These are phyloP conservation scores for Acanthurus lineatus DNA, from an alignment of 2,797 vertebrate genomes.

Conservation along the genomic window DNA sequence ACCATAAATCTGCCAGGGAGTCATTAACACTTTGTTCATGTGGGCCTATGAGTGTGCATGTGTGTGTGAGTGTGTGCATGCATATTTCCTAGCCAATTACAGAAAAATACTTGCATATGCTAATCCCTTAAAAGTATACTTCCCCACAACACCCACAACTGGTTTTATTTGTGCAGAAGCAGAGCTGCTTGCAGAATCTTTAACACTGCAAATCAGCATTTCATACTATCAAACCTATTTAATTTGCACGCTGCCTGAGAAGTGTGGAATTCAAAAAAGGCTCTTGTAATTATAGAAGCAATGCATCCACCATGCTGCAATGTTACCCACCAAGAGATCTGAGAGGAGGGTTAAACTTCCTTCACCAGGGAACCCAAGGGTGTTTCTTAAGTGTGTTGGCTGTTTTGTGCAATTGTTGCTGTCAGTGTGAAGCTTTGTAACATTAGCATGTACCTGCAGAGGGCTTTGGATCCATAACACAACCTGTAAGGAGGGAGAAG, in stretches of 20 bases:
- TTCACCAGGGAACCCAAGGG: slow-evolving; percentile 26
- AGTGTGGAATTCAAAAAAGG: slow-evolving; percentile 23
- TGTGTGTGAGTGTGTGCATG: not conserved
- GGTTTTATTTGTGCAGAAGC: slow-evolving; percentile 39
- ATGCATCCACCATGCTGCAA: not conserved
- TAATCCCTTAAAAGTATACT: slow-evolving; percentile 48
- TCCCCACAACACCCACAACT: slow-evolving; percentile 3
- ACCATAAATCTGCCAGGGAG: slow-evolving; percentile 56
- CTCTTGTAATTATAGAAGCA: slow-evolving; percentile 17
- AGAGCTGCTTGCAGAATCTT: slow-evolving; percentile 37
- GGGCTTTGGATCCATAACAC: not conserved
- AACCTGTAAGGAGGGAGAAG: not conserved
- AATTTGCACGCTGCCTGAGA: slow-evolving; percentile 9
- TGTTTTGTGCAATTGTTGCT: slow-evolving; percentile 22
- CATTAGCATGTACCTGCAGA: slow-evolving; percentile 17
- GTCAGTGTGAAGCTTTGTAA: slow-evolving; percentile 18
- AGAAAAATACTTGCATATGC: slow-evolving; percentile 64
- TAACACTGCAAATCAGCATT: slow-evolving; percentile 40
- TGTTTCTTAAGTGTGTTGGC: slow-evolving; percentile 18
- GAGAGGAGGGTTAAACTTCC: slow-evolving; percentile 38
- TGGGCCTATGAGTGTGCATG: not conserved
- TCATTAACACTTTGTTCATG: slow-evolving; percentile 52
- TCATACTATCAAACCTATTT: slow-evolving; percentile 3
- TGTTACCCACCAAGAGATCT: slow-evolving; percentile 31
- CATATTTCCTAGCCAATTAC: slow-evolving; percentile 57